phyloP scores from a whole-genome alignment of 92 coral and sea anemone genomes.

The Chrysogorgia sp. region DNA sequence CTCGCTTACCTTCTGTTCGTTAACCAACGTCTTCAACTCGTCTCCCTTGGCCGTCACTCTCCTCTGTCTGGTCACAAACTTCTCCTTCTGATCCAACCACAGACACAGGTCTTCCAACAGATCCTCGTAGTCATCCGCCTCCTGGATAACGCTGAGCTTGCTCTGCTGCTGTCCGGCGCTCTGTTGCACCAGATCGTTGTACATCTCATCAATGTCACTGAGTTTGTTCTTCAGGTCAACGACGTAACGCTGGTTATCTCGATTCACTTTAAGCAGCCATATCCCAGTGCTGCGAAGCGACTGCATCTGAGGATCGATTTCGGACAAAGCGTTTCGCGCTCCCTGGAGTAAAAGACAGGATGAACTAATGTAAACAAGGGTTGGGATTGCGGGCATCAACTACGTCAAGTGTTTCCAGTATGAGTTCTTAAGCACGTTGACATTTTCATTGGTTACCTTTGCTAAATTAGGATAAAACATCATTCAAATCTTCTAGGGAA shows the following conservation, averaged over 20 bases:
- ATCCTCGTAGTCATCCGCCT: constrained; percentile 73
- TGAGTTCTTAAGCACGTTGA: too few relatives aligned
- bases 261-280: constrained; percentile 80
- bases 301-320: constrained; percentile 79
- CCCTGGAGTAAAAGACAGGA: constrained; percentile 15
- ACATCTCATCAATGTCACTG: constrained; percentile 30
- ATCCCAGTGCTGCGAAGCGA: constrained; percentile 81
- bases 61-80: constrained; percentile 63
- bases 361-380: too few relatives aligned
- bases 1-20: constrained; percentile 68
- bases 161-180: constrained; percentile 21
- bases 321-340: constrained; percentile 73
- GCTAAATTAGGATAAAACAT: too few relatives aligned
- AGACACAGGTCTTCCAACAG: constrained; percentile 74
- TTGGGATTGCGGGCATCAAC: background rate
- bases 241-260: constrained; percentile 56
- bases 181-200: constrained; percentile 32
- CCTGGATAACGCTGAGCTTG: constrained; percentile 32
- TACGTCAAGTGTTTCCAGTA: background rate
- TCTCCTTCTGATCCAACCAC: constrained; percentile 81
- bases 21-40: constrained; percentile 77
- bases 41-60: constrained; percentile 71
- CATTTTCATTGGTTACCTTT: too few relatives aligned
- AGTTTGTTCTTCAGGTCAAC: constrained; percentile 31
- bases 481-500: too few relatives aligned